Conservation (phyloP, 2,888 invertebrate species). For the Cremastinae sp. region DNA sequence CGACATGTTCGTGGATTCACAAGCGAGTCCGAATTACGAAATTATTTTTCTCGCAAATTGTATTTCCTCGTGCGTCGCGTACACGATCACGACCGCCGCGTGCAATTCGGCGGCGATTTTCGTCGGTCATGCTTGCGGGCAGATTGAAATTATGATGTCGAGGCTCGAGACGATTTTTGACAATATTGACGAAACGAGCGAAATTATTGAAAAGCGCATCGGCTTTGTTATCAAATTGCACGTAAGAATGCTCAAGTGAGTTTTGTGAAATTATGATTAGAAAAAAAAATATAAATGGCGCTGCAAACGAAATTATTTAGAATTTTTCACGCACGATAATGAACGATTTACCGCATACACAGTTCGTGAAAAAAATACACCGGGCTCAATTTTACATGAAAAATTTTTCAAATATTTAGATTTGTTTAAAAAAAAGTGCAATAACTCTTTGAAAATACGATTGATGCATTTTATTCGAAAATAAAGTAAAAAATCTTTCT, state of each 20-base stretch:
- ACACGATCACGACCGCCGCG: slow-evolving; percentile 27
- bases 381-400: too few species aligned
- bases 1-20: slow-evolving; percentile 60
- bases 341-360: too few species aligned
- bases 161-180: slow-evolving; percentile 63
- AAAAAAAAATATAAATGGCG: too few species aligned
- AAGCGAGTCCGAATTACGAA: slow-evolving; percentile 63
- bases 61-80: too few species aligned
- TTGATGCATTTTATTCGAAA: not conserved
- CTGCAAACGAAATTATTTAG: too few species aligned
- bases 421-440: too few species aligned
- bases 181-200: slow-evolving; percentile 33
- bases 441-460: not conserved
- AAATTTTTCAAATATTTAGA: too few species aligned
- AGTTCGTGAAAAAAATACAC: too few species aligned
- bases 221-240: slow-evolving; percentile 61
- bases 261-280: not conserved
- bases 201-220: slow-evolving; percentile 45
- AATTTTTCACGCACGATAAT: too few species aligned
- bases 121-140: slow-evolving; percentile 67
- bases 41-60: too few species aligned
- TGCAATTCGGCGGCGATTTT: slow-evolving; percentile 65
- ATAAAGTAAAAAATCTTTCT: not conserved
- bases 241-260: slow-evolving; percentile 67
- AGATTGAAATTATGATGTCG: slow-evolving; percentile 62